These are phyloP conservation scores for Capitella teleta DNA, from an alignment of 1,140 invertebrate genomes.

Conservation along the genomic window DNA sequence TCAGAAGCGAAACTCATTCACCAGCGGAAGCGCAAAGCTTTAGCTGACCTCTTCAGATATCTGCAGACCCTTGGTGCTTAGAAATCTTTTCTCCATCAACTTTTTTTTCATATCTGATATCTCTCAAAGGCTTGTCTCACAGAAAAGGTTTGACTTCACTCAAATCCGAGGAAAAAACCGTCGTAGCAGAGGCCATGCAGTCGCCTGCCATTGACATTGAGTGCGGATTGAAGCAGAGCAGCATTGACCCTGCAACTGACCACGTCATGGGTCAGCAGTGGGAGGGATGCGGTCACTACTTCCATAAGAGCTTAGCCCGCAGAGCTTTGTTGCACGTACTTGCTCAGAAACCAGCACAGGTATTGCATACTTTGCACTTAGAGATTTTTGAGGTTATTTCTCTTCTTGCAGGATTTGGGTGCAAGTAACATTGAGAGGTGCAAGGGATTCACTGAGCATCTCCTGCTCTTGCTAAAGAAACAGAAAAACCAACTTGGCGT, in stretches of 20 bases:
- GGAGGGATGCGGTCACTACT: slow-evolving; percentile 64
- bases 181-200: too few species aligned
- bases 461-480: slow-evolving; percentile 42
- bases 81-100: not conserved
- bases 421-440: slow-evolving; percentile 68
- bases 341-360: slow-evolving; percentile 53
- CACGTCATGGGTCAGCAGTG: slow-evolving; percentile 46
- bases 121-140: not conserved
- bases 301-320: slow-evolving; percentile 58
- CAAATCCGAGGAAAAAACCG: too few species aligned
- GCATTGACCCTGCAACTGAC: slow-evolving; percentile 21
- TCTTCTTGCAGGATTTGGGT: slow-evolving; percentile 54
- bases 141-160: not conserved
- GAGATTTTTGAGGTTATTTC: too few species aligned
- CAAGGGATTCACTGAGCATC: slow-evolving; percentile 62
- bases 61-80: slow-evolving; percentile 46
- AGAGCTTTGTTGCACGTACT: slow-evolving; percentile 54
- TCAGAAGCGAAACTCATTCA: slow-evolving; percentile 60
- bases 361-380: too few species aligned
- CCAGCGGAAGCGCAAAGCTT: slow-evolving; percentile 66
- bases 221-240: too few species aligned
- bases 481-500: too few species aligned
- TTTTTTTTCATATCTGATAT: not conserved
- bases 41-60: slow-evolving; percentile 72
- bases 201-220: too few species aligned